Evolutionary conservation across 2,797 vertebrate species (phyloP), one percentile per base, ranked within the genome.

Genomic region (Tinamus major): DNA sequence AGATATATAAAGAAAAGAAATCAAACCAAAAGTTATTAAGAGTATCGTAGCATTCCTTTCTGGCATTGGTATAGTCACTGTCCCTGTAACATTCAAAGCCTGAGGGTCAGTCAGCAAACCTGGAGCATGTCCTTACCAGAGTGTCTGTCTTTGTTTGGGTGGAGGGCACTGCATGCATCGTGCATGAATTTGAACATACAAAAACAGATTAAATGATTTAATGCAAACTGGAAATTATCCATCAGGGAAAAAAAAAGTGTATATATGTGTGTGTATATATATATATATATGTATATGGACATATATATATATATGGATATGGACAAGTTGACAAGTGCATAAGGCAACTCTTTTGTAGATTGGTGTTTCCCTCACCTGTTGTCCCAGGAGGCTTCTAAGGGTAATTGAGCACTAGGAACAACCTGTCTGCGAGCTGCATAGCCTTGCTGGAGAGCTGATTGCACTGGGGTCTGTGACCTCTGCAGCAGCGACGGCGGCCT

Each of bases 401-500:
- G 23, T 31, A 72, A 24, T 13, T 71, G 44, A 27, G 26, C 46
- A 27, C 3, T 48, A 65, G 49, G 78, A 77, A 31, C 14, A 1
- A 14, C 49, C 35, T 0, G 8, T 68, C 48, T 39, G 9, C 6
- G 67, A 78, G 51, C 42, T 63, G 6, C 71, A 8, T 59, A 4
- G 41, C 21, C 14, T 68, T n/a, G 10, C 21, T 92, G 70, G 41
- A 56, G 9, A 15, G 11, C n/a, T 75, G 31, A 17, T 15, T 46
- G 33, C 19, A 19, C 37, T 13, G 21, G 33, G 35, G 49, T 69
- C 0, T n/a, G 53, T 53, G 65, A 31, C 7, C 64, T 87, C 24
- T 51, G n/a, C 41, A 46, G 31, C 0, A 0, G 12, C 48, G 21
- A 23, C 19, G 21, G 48, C 23, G 48, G 48, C 48, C 48, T 48